Base-by-base conservation (phyloP, 2,888 invertebrate species). In the Dicycla oo region DNA sequence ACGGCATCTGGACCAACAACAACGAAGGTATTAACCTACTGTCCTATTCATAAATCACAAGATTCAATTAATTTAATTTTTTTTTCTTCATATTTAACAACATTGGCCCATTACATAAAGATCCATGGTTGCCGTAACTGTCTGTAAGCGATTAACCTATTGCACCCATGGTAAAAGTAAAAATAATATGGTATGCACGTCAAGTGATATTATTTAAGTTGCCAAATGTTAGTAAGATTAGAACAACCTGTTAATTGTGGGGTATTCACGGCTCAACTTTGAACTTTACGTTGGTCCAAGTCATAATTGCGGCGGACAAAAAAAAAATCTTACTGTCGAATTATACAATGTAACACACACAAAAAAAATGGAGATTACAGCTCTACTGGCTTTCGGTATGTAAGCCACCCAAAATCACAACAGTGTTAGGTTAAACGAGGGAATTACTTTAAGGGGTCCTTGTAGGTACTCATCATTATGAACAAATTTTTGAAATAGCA, bases 191-290 rank as follows among this genome's bases (percentile, higher is more conserved):
- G 47, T 40, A 68, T 34, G 73, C 49, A 64, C 82, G 82, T 60
- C 69, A 54, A 40, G 63, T 69, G 67, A 75, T 73, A 74, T 69
- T 73, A 74, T 80, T 85, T 83, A 87, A 61, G 63, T 91, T 91
- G 80, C 87, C 78, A 88, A 89, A 91, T 62, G 75, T 70, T 84
- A 82, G 79, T 81, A 75, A 84, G 86, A 87, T 88, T 86, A 84
- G 73, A 83, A 80, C 54, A 45, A 66, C 71, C 81, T 73, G 84
- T 89, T 87, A 89, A 87, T 87, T 87, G 80, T 75, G 75, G 79
- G 84, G 84, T 85, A 84, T 81, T 85, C 76, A 78, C 61, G 74
- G 71, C 60, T 81, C 85, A 86, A 87, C 86, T 88, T 90, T 87
- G 88, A 86, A 85, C 85, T 71, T 68, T 70, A 1, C 20, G 30